These are phyloP conservation scores for Takifugu rubripes DNA, from an alignment of 2,797 vertebrate genomes.

Conservation along the genomic window DNA sequence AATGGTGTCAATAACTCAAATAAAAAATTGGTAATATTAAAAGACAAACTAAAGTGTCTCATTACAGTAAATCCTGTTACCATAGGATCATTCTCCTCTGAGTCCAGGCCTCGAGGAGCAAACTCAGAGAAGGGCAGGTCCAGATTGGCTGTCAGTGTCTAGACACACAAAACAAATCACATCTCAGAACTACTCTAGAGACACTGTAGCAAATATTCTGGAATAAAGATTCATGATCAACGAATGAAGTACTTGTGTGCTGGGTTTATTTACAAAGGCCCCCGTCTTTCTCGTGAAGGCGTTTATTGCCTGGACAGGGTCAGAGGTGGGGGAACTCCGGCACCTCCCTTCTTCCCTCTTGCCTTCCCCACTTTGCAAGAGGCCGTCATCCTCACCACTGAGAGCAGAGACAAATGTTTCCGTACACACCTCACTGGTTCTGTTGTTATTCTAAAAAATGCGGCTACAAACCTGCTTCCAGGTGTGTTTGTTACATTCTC, in stretches of 20 bases:
- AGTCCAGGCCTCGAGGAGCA: conserved; percentile 86
- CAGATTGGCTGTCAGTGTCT: conserved; percentile 89
- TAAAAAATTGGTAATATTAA: too few species aligned
- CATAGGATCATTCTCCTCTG: conserved; percentile 92
- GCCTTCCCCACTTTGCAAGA: conserved; percentile 80
- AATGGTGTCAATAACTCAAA: too few species aligned
- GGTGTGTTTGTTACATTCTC: conserved; percentile 81
- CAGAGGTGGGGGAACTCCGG: conserved; percentile 73
- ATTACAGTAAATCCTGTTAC: conserved; percentile 64
- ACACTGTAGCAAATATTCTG: too few species aligned
- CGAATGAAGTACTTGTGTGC: conserved; percentile 66
- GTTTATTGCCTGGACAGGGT: conserved; percentile 79
- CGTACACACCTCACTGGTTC: too few species aligned
- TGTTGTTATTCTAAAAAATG: too few species aligned
- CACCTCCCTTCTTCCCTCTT: conserved; percentile 46
- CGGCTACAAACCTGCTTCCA: conserved; percentile 81
- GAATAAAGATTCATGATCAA: too few species aligned
- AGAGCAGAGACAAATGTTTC: too few species aligned
- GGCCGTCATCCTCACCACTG: conserved; percentile 81
- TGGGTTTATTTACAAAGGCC: conserved; percentile 95
- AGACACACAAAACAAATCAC: conserved; percentile 4
- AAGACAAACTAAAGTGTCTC: background rate
- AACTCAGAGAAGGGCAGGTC: conserved; percentile 98
- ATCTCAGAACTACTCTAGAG: too few species aligned
- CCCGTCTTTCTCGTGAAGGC: conserved; percentile 92